Percentiles rank a stretch among this genome's conserved stretches.
phyloP scores from a whole-genome alignment of 2,888 invertebrate genomes.

The Falcaria lacertinaria region DNA sequence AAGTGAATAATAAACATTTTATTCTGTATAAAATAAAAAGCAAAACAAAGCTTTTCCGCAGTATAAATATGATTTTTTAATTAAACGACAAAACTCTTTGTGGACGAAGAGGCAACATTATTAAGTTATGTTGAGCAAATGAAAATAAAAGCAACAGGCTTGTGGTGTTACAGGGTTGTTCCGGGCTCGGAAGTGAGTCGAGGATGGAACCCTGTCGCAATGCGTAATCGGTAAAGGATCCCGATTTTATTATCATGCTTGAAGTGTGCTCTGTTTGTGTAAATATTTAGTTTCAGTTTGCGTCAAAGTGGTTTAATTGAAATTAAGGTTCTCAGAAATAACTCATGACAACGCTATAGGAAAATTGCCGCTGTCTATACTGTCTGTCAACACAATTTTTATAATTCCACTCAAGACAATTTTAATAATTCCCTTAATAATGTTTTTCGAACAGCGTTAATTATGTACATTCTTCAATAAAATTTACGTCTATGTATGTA shows the following conservation, averaged over 20 bases:
- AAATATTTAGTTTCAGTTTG: slow-evolving; percentile 2
- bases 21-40: too few species aligned
- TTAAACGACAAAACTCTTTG: slow-evolving; percentile 67
- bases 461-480: too few species aligned
- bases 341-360: too few species aligned
- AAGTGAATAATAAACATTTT: too few species aligned
- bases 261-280: slow-evolving; percentile 3
- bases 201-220: slow-evolving; percentile 8
- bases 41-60: slow-evolving; percentile 30
- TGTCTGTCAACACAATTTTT: too few species aligned
- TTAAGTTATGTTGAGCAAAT: slow-evolving; percentile 65
- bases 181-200: slow-evolving; percentile 6
- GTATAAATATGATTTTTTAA: slow-evolving; percentile 63
- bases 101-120: slow-evolving; percentile 54
- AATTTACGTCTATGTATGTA: too few species aligned
- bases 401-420: too few species aligned
- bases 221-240: slow-evolving; percentile 2
- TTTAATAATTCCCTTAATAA: too few species aligned
- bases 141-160: slow-evolving; percentile 65
- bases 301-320: too few species aligned
- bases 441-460: too few species aligned
- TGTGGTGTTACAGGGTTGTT: slow-evolving; percentile 22
- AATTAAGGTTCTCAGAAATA: too few species aligned
- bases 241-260: slow-evolving; percentile 7
- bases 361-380: too few species aligned